Conservation (phyloP, 2,888 invertebrate genomes). For the Eledona agricola region DNA sequence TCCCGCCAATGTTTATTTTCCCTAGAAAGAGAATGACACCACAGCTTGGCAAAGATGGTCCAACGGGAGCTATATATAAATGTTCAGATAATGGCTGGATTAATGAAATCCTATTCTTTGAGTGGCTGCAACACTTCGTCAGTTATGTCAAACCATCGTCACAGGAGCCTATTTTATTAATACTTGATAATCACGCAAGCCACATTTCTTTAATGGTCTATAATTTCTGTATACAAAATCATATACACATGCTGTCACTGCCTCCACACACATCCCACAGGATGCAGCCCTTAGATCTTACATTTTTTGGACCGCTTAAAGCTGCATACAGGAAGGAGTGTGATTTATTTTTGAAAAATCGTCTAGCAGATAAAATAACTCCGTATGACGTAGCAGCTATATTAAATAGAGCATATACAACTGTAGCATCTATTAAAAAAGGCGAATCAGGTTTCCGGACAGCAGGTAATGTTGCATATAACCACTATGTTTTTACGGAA, state of each 20-base stretch:
- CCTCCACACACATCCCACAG: slow-evolving; percentile 59
- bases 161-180: slow-evolving; percentile 31
- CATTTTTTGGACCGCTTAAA: slow-evolving; percentile 50
- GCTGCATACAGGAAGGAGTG: slow-evolving; percentile 46
- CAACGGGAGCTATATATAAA: slow-evolving; percentile 42
- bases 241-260: slow-evolving; percentile 57
- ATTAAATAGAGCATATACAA: too few species aligned
- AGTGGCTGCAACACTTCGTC: slow-evolving; percentile 28
- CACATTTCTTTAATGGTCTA: slow-evolving; percentile 20
- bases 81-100: slow-evolving; percentile 37
- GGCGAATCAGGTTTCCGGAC: too few species aligned
- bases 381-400: too few species aligned
- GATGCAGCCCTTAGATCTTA: slow-evolving; percentile 59
- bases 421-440: too few species aligned
- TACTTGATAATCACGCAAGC: slow-evolving; percentile 31
- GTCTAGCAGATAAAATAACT: too few species aligned
- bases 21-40: slow-evolving; percentile 48
- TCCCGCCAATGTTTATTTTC: slow-evolving; percentile 55
- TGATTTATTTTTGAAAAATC: too few species aligned
- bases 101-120: slow-evolving; percentile 10
- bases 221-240: slow-evolving; percentile 39
- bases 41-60: slow-evolving; percentile 45
- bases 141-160: too few species aligned
- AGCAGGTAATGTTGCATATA: too few species aligned
- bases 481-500: too few species aligned